Evolutionary conservation across 2,888 invertebrate genomes (phyloP).

Genomic region (Lydus trimaculatus): DNA sequence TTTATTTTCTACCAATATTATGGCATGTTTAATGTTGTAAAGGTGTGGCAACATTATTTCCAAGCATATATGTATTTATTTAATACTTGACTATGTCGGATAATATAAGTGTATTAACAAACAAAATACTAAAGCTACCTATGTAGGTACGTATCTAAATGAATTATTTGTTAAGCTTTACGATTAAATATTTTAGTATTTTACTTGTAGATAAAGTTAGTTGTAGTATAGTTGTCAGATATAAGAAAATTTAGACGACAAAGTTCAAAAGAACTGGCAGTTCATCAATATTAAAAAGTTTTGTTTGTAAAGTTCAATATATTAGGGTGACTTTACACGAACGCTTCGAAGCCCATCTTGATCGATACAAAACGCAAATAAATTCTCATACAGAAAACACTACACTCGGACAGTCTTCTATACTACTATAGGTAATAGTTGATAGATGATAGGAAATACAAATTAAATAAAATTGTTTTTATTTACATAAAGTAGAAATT

Average conservation of each 20-base stretch:
- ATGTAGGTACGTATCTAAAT: too few species aligned
- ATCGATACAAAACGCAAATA: too few species aligned
- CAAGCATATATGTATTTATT: background rate
- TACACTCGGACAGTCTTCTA: too few species aligned
- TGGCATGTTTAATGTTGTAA: background rate
- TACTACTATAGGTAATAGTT: too few species aligned
- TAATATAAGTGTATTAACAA: conserved; percentile 2
- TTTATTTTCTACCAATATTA: background rate
- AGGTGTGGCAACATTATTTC: background rate
- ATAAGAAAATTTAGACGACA: background rate
- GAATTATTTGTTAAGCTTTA: background rate
- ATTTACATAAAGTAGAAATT: background rate
- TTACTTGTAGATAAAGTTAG: background rate
- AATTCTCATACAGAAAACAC: too few species aligned
- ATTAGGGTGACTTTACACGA: too few species aligned
- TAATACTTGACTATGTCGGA: background rate
- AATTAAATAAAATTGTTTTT: background rate
- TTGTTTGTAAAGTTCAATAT: too few species aligned
- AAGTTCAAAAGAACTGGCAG: background rate
- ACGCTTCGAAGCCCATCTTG: too few species aligned
- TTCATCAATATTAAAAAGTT: background rate
- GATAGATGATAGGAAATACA: too few species aligned
- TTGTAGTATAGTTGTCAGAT: background rate
- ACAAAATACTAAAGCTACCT: background rate
- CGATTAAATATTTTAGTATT: background rate